A percentile compares a stretch with the other conserved stretches of the same genome.
These are phyloP conservation scores for Phoeniculus purpureus DNA, from an alignment of 2,797 vertebrate genomes.

Conservation along the genomic window DNA sequence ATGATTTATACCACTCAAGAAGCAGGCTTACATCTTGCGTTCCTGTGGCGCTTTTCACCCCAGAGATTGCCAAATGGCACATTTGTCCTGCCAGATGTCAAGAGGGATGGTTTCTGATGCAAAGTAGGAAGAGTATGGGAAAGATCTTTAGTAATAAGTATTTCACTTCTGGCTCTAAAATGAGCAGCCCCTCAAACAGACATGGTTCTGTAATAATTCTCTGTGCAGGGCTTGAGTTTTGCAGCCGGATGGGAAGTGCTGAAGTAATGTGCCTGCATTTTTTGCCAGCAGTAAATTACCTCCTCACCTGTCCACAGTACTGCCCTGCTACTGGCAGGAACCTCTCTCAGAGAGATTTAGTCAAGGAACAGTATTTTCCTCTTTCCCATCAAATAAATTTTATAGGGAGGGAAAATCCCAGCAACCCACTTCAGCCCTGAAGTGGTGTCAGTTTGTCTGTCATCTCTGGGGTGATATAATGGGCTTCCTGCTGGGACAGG, in stretches of 20 bases:
- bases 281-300: not conserved
- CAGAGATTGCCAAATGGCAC: constrained; percentile 2
- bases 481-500: constrained; percentile 22
- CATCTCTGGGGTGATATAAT: not conserved
- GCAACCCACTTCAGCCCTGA: not conserved
- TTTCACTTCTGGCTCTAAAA: not conserved
- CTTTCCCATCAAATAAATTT: not conserved
- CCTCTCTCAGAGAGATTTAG: not conserved
- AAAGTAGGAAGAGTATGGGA: not conserved
- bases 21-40: not conserved
- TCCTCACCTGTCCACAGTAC: not conserved
- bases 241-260: not conserved
- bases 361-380: not conserved
- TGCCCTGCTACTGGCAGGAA: not conserved
- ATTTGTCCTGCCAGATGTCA: constrained; percentile 4
- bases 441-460: constrained; percentile 10
- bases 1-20: not conserved
- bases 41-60: not conserved
- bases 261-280: not conserved
- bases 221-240: not conserved
- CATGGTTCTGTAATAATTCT: not conserved
- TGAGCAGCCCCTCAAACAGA: not conserved
- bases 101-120: not conserved
- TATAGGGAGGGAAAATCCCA: not conserved
- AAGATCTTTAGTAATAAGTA: not conserved